Base-by-base conservation (phyloP, 2,113 vertebrate species). In the Notarius lentiginosus region DNA sequence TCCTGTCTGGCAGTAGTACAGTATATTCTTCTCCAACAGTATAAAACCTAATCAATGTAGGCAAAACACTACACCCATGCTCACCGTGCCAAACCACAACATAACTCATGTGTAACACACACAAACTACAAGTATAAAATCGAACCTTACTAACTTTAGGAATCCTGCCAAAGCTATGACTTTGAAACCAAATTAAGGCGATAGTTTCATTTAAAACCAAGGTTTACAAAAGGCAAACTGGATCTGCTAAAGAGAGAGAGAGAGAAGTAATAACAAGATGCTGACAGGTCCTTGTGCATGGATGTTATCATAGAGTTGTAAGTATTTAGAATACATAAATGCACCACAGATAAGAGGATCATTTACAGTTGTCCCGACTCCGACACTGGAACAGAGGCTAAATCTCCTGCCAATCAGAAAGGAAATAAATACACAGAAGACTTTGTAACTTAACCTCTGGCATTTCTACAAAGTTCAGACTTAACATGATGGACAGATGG, bases 361-460 rank as follows among this genome's bases (percentile, higher is more conserved):
- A 18, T 61, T 83, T 61, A 72, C 53, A 65, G 18, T 61, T 66
- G 18, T 68, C 20, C 34, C 18, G 3, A 65, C 51, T 51, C 73
- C 24, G 86, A 70, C 79, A 70, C 70, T 70, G 49, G 87, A 90
- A 90, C 75, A 66, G 79, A 51, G 82, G 76, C 56, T 60, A 80
- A 70, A 85, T 60, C 27, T 79, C 24, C 75, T 84, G 81, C 34
- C 61, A 75, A 24, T 79, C 55, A 81, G 34, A 75, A 81, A 80
- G 86, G 88, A 86, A 58, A 75, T 82, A 63, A 85, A 87, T 90
- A 89, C 88, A 81, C 63, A 81, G 73, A 83, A 89, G 90, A 85
- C 88, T 70, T 89, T 92, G 91, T 90, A 92, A 93, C 92, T 91
- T 90, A 91, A 90, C 91, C 90, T 89, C 85, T 85, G 87, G 89